Evolutionary conservation across 2,797 vertebrate genomes (phyloP), one percentile per base, ranked within the genome.

Genomic region (Agapornis canus): DNA sequence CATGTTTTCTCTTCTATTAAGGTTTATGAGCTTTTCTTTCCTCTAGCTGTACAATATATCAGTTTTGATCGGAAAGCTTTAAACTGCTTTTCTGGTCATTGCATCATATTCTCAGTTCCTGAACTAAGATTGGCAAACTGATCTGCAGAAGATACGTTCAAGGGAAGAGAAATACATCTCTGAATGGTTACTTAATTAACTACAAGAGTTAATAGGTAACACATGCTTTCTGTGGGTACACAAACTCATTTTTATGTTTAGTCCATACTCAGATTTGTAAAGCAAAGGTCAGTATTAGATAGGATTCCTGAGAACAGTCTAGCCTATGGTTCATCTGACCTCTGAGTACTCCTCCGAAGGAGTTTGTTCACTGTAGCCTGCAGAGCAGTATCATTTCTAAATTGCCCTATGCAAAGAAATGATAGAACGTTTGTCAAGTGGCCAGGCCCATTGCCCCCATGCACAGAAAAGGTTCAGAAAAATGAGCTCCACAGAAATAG

Each of bases 351-450:
- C 10, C 25, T 71, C 29, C 27, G 42, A 77, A 66, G 39, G 19
- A 68, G 81, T 66, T 63, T 47, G 13, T 43, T 81, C 23, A 45
- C 29, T 18, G 10, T 4, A 75, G 19, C 6, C 22, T 86, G 26
- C 18, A 89, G 29, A 83, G 14, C 22, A 81, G 26, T 27, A 14
- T 19, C 1, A 43, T 37, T 83, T 81, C 19, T 84, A 43, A 71
- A 32, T 60, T 56, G 2, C 11, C 27, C 40, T 40, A 4, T 76
- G 39, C 31, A 56, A 63, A 86, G 31, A 75, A 70, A 68, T 3
- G 0, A 54, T 20, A 83, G 4, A 4, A 39, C 25, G 39, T 12
- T n/a, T 2, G 1, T 52, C 32, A 57, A 40, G 32, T 20, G 18
- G 37, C 6, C 14, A 54, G 26, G 13, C 9, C n/a, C 31, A 19